These are phyloP conservation scores for Poecilobothrus nobilitatus DNA, from an alignment of 2,888 invertebrate species.

Conservation along the genomic window DNA sequence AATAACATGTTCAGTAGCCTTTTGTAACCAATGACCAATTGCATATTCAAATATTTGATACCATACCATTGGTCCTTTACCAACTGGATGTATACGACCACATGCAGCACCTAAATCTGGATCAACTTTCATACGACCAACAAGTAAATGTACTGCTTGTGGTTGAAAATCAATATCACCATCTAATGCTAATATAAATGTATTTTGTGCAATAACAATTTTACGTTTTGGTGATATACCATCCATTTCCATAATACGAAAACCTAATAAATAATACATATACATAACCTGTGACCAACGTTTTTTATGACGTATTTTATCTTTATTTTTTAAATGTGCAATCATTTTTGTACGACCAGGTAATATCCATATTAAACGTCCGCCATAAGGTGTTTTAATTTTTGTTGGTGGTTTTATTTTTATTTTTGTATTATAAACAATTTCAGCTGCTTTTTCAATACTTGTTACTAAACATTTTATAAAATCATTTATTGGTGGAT, in stretches of 20 bases:
- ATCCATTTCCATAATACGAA: slow-evolving; percentile 62
- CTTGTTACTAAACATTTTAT: slow-evolving; percentile 64
- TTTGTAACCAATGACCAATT: slow-evolving; percentile 88
- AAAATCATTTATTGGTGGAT: slow-evolving; percentile 71
- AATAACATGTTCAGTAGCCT: slow-evolving; percentile 83
- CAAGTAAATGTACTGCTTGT: slow-evolving; percentile 63
- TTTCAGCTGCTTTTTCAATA: slow-evolving; percentile 67
- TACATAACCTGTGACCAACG: slow-evolving; percentile 95
- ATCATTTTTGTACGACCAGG: slow-evolving; percentile 78
- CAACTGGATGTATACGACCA: slow-evolving; percentile 82
- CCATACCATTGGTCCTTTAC: slow-evolving; percentile 74
- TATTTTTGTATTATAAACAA: slow-evolving; percentile 58
- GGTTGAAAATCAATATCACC: slow-evolving; percentile 87
- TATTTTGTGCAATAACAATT: slow-evolving; percentile 67
- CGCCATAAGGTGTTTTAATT: slow-evolving; percentile 78
- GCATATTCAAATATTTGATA: slow-evolving; percentile 86
- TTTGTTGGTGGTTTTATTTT: slow-evolving; percentile 60
- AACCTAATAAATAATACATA: slow-evolving; percentile 84
- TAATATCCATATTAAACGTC: slow-evolving; percentile 70
- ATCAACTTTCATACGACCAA: slow-evolving; percentile 81
- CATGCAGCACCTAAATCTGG: slow-evolving; percentile 75
- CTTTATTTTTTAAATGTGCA: slow-evolving; percentile 82
- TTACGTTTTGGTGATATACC: slow-evolving; percentile 43
- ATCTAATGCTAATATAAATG: slow-evolving; percentile 73
- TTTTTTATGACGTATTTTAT: slow-evolving; percentile 79